A percentile compares a stretch with the other conserved stretches of the same genome.
phyloP scores from a whole-genome alignment of 2,797 vertebrate genomes.

The Dipus sagitta region DNA sequence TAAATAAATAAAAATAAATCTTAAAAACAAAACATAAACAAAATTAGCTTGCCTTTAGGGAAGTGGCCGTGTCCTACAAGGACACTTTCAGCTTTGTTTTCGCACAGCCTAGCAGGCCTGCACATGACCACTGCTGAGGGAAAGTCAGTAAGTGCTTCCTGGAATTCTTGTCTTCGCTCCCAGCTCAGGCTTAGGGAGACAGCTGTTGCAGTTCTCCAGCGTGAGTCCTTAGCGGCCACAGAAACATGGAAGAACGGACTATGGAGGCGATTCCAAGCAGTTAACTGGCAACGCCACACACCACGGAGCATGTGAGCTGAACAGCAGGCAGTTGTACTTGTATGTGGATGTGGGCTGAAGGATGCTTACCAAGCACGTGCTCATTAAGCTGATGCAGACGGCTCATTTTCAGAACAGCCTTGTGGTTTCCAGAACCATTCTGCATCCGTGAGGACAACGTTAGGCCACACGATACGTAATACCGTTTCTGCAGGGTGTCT shows the following conservation, averaged over 20 bases:
- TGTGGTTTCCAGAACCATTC: neutral
- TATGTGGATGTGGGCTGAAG: neutral
- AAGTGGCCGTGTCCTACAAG: neutral
- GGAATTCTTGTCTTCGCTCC: neutral
- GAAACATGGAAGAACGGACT: neutral
- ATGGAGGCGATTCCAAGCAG: neutral
- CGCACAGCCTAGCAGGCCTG: neutral
- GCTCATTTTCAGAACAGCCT: neutral
- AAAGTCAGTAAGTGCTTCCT: slow-evolving; percentile 17
- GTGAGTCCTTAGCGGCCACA: neutral
- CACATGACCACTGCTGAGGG: neutral
- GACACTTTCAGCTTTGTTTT: neutral
- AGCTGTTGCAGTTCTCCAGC: neutral
- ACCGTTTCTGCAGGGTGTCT: neutral
- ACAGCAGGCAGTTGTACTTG: neutral
- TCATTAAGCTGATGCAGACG: neutral
- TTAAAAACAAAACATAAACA: too few species aligned
- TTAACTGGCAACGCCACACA: neutral
- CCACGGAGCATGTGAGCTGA: neutral
- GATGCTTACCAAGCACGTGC: neutral
- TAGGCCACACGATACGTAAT: neutral
- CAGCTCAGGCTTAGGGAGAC: neutral
- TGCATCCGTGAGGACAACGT: neutral
- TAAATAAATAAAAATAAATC: too few species aligned
- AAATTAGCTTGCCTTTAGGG: neutral